phyloP scores from a whole-genome alignment of 2,113 vertebrate genomes.

The Lepisosteus osseus region DNA sequence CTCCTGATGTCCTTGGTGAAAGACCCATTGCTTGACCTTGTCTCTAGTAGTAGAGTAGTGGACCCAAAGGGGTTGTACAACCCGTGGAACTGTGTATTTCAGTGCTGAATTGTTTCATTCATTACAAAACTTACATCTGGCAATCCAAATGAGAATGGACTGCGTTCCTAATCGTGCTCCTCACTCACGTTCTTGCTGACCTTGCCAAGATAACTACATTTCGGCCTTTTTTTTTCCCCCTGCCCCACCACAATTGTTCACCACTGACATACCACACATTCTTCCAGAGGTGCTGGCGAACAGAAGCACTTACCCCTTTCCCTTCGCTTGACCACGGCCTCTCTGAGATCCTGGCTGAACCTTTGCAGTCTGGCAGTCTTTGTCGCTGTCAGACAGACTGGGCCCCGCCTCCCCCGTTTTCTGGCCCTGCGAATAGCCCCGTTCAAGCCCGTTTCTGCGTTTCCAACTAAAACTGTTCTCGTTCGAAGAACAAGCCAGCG shows the following conservation, averaged over 20 bases:
- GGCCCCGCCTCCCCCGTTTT: no score
- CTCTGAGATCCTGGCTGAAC: no score
- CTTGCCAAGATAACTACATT: not conserved
- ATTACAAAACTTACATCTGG: not conserved
- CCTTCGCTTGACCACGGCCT: not conserved
- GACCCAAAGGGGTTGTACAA: not conserved
- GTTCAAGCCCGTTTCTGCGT: no score
- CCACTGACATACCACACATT: conserved; percentile 6
- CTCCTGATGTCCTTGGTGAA: no score
- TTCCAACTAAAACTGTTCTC: no score
- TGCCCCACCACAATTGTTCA: not conserved
- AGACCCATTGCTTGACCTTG: no score
- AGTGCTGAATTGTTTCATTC: not conserved
- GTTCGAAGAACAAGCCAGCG: no score
- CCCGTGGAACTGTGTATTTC: not conserved
- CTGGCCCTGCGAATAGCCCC: no score
- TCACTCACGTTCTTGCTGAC: not conserved
- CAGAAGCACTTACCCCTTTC: not conserved
- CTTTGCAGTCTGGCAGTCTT: no score
- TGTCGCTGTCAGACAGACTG: no score
- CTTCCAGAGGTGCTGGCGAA: conserved; percentile 2
- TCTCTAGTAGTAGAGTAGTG: no score
- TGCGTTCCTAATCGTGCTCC: not conserved
- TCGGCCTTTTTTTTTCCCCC: not conserved
- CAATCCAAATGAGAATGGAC: not conserved